Percentiles rank a stretch among this genome's conserved stretches.
Conservation (phyloP, 2,113 vertebrate genomes). For the Siphamia tubifer region DNA sequence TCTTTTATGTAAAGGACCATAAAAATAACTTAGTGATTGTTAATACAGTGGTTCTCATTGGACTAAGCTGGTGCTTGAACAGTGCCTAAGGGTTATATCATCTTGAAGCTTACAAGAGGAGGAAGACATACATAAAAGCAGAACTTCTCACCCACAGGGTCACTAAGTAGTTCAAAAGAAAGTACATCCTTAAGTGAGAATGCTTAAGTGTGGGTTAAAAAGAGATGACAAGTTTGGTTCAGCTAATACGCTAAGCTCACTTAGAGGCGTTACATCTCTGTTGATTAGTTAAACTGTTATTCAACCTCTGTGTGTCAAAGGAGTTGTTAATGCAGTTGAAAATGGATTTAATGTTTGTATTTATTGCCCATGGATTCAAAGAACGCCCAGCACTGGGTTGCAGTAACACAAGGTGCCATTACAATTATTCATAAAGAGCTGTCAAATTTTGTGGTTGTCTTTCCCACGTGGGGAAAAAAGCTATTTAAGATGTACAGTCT, state of each 20-base stretch:
- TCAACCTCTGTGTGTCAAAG: constrained; percentile 20
- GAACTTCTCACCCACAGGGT: constrained; percentile 5
- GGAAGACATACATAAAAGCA: not conserved
- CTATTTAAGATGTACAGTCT: constrained; percentile 22
- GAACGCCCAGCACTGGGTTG: constrained; percentile 17
- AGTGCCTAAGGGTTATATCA: constrained; percentile 25
- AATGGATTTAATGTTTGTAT: constrained; percentile 41
- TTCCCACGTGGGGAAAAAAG: constrained; percentile 2
- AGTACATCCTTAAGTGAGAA: constrained; percentile 12
- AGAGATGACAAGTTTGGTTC: constrained; percentile 9
- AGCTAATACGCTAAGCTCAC: not conserved
- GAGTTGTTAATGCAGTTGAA: constrained; percentile 41
- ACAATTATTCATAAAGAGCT: constrained; percentile 58
- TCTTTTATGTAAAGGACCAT: constrained; percentile 3
- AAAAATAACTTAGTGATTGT: constrained; percentile 14
- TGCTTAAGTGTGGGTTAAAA: constrained; percentile 1
- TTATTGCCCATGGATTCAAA: constrained; percentile 36
- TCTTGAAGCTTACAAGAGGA: constrained; percentile 13
- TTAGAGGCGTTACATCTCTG: not conserved
- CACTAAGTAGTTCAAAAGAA: constrained; percentile 6
- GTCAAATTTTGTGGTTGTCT: constrained; percentile 50
- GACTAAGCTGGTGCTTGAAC: constrained; percentile 17
- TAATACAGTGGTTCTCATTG: constrained; percentile 24
- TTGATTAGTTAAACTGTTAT: constrained; percentile 30
- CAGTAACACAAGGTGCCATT: constrained; percentile 28